Conservation (phyloP, 1,140 invertebrate genomes). For the Mycetomoellerius zeteki region DNA sequence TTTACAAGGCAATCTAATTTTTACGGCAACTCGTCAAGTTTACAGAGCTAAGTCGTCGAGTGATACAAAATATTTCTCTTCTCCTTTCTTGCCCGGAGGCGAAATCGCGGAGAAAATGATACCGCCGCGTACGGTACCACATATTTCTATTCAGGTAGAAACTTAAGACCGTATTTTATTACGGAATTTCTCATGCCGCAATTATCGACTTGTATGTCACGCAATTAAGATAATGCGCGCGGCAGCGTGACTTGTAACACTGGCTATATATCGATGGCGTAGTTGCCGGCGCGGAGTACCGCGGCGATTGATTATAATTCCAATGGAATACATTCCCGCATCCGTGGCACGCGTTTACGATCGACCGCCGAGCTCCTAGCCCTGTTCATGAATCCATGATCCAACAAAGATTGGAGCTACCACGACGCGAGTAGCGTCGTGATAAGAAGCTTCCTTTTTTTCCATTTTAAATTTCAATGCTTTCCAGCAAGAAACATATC, state of each 20-base stretch:
- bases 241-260: slow-evolving; percentile 46
- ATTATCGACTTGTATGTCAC: slow-evolving; percentile 27
- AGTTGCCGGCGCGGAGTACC: slow-evolving; percentile 19
- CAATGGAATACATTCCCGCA: slow-evolving; percentile 66
- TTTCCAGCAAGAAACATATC: too few species aligned
- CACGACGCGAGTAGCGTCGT: not conserved
- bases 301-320: slow-evolving; percentile 63
- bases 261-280: slow-evolving; percentile 27
- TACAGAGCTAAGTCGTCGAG: not conserved
- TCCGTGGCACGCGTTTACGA: slow-evolving; percentile 16
- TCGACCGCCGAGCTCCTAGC: slow-evolving; percentile 3
- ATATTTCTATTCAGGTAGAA: not conserved
- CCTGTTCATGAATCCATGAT: not conserved
- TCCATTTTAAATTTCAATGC: too few species aligned
- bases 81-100: not conserved
- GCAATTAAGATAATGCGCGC: slow-evolving; percentile 48
- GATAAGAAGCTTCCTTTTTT: too few species aligned
- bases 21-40: not conserved
- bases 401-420: slow-evolving; percentile 45
- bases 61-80: not conserved
- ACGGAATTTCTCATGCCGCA: not conserved
- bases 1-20: slow-evolving; percentile 57
- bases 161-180: slow-evolving; percentile 20
- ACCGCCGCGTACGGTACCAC: not conserved
- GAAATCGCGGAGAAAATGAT: not conserved